These are phyloP conservation scores for Labeo rohita DNA, from an alignment of 2,113 vertebrate species.

Conservation along the genomic window DNA sequence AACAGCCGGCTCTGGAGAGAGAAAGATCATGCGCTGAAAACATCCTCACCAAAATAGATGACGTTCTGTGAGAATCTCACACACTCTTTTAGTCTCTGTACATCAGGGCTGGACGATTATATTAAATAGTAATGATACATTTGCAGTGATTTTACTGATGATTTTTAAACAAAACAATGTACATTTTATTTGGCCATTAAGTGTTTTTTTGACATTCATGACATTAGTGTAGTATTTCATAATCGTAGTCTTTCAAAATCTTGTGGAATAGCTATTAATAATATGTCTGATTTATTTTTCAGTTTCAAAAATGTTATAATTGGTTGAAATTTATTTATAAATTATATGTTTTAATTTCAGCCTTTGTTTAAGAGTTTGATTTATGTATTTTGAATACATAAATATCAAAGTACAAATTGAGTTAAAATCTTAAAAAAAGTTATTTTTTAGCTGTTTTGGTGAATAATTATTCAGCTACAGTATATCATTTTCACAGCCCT, in stretches of 20 bases:
- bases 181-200: background rate
- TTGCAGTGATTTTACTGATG: background rate
- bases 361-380: no score
- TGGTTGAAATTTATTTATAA: no score
- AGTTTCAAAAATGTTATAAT: background rate
- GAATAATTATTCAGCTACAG: no score
- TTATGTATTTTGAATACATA: background rate
- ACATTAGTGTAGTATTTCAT: background rate
- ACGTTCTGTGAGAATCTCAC: constrained; percentile 85
- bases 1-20: constrained; percentile 81
- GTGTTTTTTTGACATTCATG: background rate
- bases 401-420: background rate
- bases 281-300: background rate
- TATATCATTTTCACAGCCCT: no score
- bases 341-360: no score
- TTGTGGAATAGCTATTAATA: background rate
- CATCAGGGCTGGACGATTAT: background rate
- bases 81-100: background rate
- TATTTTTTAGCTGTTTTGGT: no score
- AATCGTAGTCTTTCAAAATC: background rate
- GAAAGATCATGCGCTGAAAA: constrained; percentile 90
- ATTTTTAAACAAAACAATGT: background rate
- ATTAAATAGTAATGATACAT: background rate
- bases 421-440: no score
- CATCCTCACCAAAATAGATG: constrained; percentile 90